Evolutionary conservation across 2,113 vertebrate genomes (phyloP), one percentile per base, ranked within the genome.

Genomic region (Chionodraco myersi): DNA sequence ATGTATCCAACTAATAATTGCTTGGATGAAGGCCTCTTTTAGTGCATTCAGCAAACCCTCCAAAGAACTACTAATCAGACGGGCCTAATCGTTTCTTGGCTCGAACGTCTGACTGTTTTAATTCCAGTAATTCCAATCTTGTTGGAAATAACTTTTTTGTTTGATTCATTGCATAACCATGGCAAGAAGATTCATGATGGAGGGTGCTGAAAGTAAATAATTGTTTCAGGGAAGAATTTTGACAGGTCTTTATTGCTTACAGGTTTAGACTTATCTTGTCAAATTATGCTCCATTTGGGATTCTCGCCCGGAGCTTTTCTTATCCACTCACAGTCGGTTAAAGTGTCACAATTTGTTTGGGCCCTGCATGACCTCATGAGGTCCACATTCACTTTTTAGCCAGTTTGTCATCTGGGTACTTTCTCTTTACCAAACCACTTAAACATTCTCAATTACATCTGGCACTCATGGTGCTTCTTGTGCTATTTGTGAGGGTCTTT

Each of bases 1-100:
- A 75, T 80, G 47, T 67, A 77, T 91, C 77, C 79, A 74, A 14
- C 75, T 91, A 69, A 83, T 84, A 90, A 87, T 80, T 88, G 72
- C 85, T 80, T 49, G 77, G 69, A 70, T n/a, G 52, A 83, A 84
- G 65, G 62, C 57, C 73, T 87, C 77, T 82, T 75, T 57, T 41
- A 81, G 47, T n/a, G 41, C 52, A 62, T 82, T 90, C 67, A 83
- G 79, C 77, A 78, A 84, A 86, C 78, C 91, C 87, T 82, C 86
- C 48, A 67, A 88, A 91, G 88, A 41, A 71, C 86, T 79, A 59
- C 75, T 92, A 92, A 92, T 91, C 89, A 89, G 86, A 89, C 89
- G 58, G 76, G 57, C 59, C 16, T 87, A 89, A 92, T 85, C 70
- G 85, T 71, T 82, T 83, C 77, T 88, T 93, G 85, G 90, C 91